A percentile compares a stretch with the other conserved stretches of the same genome.
phyloP scores from a whole-genome alignment of 2,888 invertebrate species.

The Cheilosia vulpina region DNA sequence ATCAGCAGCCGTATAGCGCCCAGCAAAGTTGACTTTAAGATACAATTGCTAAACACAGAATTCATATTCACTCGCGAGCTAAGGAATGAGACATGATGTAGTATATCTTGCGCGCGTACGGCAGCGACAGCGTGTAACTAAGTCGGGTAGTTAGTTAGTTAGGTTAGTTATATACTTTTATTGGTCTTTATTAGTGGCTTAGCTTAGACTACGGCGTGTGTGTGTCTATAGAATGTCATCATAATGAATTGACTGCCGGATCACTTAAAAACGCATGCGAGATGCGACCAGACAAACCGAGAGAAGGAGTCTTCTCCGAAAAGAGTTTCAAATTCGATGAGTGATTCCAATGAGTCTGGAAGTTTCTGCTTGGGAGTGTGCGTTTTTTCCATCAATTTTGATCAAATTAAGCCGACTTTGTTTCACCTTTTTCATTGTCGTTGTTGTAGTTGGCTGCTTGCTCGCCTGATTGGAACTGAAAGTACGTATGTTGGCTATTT shows the following conservation, averaged over 20 bases:
- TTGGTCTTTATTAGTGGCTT: constrained; percentile 62
- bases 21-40: constrained; percentile 46
- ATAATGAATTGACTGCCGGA: constrained; percentile 22
- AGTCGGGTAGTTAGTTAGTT: constrained; percentile 55
- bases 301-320: constrained; percentile 23
- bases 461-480: not conserved
- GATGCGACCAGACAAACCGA: constrained; percentile 2
- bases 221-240: not conserved
- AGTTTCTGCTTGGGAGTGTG: constrained; percentile 18
- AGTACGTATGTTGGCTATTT: not conserved
- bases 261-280: constrained; percentile 5
- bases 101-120: constrained; percentile 47
- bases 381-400: too few species aligned
- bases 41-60: constrained; percentile 52
- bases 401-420: constrained; percentile 25
- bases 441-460: not conserved
- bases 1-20: constrained; percentile 1
- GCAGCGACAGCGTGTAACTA: constrained; percentile 50
- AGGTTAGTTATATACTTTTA: constrained; percentile 60
- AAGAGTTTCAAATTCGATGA: not conserved
- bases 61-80: constrained; percentile 35
- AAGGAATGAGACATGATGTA: constrained; percentile 37
- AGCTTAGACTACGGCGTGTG: constrained; percentile 38
- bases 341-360: not conserved
- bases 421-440: constrained; percentile 3